Evolutionary conservation across 1,140 invertebrate species (phyloP), one percentile per base, ranked within the genome.

Genomic region (Temnothorax nylanderi): DNA sequence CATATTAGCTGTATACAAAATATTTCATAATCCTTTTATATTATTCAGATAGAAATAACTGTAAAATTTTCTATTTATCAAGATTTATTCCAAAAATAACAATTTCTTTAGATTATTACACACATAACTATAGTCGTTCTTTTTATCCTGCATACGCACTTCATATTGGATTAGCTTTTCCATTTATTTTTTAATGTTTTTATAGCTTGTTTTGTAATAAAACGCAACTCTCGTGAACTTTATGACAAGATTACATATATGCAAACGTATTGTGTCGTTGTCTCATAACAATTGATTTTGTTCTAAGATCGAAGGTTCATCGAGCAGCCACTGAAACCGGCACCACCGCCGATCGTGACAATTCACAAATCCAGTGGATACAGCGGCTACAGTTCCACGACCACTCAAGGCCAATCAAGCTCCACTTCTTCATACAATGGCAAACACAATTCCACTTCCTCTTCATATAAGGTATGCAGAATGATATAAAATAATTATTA

Each of bases 291-390:
- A 71, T 6, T 56, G n/a, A 72, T 71, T 72, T 62, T 67, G 11
- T 11, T 92, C 89, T 58, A 86, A 97, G 98, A 98, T 95, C 97
- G 98, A 44, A 97, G 97, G 91, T 98, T 97, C 91, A 98, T 98
- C 89, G 97, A 98, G 95, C 97, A 97, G 82, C 97, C 97, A 10
- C 93, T 98, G 78, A 98, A 98, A 94, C 97, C 97, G 56, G 97
- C 97, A 60, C 97, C 97, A 10, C 95, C 97, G 72, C 96, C 97
- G 85, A 96, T 97, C 78, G 96, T 97, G 34, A 94, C 93, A 37
- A 58, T 93, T 41, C 92, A 94, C 84, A 94, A 93, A 72, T 82
- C 93, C 64, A 93, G 91, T 65, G 91, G 87, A 85, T 93, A 94
- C 51, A 93, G 92, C 51, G 92, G 93, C 60, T 93, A 93, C 86